Evolutionary conservation across 2,113 vertebrate species (phyloP).

Genomic region (Alces alces): DNA sequence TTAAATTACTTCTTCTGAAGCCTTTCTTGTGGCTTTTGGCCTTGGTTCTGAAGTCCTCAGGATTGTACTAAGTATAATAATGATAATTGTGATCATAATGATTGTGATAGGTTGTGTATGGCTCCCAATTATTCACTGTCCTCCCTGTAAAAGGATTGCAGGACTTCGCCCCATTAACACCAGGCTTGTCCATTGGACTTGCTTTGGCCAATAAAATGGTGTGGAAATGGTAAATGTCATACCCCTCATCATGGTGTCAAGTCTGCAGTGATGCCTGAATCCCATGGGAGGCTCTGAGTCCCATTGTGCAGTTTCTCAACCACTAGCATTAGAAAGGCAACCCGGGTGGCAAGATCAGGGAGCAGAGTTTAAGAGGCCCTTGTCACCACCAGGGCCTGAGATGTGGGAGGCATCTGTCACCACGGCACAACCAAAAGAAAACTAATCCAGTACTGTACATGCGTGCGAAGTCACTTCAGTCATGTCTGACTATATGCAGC

Average conservation of each 20-base stretch:
- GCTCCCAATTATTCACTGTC: not conserved
- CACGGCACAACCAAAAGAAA: not conserved
- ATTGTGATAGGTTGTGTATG: accelerated
- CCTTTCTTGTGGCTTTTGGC: not conserved
- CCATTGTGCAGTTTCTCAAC: not conserved
- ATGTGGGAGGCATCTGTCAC: not conserved
- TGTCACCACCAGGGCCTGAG: too few relatives aligned
- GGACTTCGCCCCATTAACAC: too few relatives aligned
- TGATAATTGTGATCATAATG: accelerated
- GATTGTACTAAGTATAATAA: not conserved
- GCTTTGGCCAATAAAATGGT: not conserved
- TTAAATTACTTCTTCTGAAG: not conserved
- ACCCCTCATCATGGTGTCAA: accelerated
- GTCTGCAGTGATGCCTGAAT: not conserved
- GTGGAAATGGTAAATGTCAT: accelerated
- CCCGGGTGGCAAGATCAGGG: accelerated
- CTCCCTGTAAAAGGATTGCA: accelerated
- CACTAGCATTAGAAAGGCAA: too few relatives aligned
- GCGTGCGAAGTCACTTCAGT: not conserved
- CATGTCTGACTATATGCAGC: not conserved
- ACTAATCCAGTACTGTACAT: not conserved
- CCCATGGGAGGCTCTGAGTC: not conserved
- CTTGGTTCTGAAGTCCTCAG: not conserved
- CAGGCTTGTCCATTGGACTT: too few relatives aligned
- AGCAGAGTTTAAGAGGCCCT: not conserved